Base-by-base conservation (phyloP, 1,140 invertebrate genomes). In the Holotrichia oblita region DNA sequence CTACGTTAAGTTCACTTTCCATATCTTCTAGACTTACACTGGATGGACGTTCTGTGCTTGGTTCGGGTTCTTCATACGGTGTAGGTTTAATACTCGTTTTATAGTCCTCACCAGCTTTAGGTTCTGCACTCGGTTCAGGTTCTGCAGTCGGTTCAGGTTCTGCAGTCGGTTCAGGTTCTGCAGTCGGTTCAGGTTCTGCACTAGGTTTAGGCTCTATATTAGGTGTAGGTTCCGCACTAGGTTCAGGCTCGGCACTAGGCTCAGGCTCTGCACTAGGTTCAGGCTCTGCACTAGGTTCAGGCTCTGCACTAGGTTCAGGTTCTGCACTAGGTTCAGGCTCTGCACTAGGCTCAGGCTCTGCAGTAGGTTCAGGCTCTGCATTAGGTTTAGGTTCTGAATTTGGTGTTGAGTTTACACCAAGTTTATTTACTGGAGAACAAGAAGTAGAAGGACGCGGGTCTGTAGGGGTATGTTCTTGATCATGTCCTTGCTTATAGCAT, bases 231-330 rank as follows among this genome's bases (percentile, higher is more conserved):
- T 87, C 83, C 6, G 22, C 14, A 40, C 10, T 72, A 14, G 86
- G 81, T 81, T 84, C 82, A 59, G 81, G 79, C 81, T 85, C 80
- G 76, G 84, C 10, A 42, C 86, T 84, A 24, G 78, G 81, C 84
- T 87, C 85, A 22, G 87, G 87, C 78, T 87, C 87, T 48, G 86
- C 84, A 86, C 85, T 84, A 78, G 85, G 86, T 72, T 77, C 81
- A 73, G 84, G 81, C 74, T 82, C 81, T 6, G 84, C 69, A 79
- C 83, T 78, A 48, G 83, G 81, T 81, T 83, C 80, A 75, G 84
- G 79, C 79, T 85, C 84, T 27, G 81, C 73, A 10, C 79, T 64
- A n/a, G 86, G 82, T 85, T 88, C 84, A 75, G 84, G 81, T 76
- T 80, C 78, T 40, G 85, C 77, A 73, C 83, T 80, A 22, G 85